phyloP scores from a whole-genome alignment of 2,797 vertebrate genomes.

The Dendrocincla tyrannina region DNA sequence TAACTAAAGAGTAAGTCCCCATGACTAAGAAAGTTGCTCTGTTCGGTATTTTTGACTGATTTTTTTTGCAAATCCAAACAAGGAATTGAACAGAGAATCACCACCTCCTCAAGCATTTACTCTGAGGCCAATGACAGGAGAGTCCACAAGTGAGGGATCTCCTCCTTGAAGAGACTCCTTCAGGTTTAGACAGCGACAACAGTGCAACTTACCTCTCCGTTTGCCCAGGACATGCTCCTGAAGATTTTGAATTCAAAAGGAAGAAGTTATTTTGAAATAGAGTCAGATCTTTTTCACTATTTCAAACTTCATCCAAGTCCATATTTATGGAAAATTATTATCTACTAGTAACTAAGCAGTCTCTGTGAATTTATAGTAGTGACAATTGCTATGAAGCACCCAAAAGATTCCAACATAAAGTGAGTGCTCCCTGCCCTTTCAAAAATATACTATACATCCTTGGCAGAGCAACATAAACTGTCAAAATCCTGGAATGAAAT shows the following conservation, averaged over 20 bases:
- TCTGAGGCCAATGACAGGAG: background rate
- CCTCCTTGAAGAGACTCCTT: background rate
- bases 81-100: background rate
- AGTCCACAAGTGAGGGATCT: background rate
- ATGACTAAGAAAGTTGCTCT: background rate
- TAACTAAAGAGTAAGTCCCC: background rate
- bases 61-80: background rate
- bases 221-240: background rate
- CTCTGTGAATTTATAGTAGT: background rate
- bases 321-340: background rate
- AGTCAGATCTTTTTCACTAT: background rate
- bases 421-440: background rate
- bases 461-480: background rate
- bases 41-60: background rate
- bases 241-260: background rate
- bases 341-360: background rate
- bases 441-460: background rate
- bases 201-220: background rate
- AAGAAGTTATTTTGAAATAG: background rate
- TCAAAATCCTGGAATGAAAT: background rate
- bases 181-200: background rate
- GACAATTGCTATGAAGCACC: background rate
- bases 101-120: background rate
- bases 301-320: background rate
- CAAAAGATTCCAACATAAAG: background rate